Evolutionary conservation across 2,888 invertebrate genomes (phyloP).

Genomic region (Acanthococcus lagerstroemiae): DNA sequence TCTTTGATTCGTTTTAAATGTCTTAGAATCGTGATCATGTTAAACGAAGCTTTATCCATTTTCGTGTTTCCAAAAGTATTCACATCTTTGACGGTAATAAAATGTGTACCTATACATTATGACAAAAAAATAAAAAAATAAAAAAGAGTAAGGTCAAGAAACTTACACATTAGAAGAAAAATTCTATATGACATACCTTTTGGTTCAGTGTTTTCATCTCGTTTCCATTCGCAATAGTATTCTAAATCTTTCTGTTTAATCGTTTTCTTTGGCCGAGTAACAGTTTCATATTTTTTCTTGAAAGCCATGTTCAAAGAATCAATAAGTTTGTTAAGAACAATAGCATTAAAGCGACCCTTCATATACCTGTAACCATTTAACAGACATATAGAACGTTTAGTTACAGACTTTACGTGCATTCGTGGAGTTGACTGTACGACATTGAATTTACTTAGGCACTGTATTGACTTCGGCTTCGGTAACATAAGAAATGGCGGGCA

Average conservation of each 20-base stretch:
- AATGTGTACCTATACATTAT: conserved; percentile 26
- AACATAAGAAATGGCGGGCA: conserved; percentile 20
- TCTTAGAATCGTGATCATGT: conserved; percentile 32
- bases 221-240: conserved; percentile 32
- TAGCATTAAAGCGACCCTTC: conserved; percentile 32
- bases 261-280: conserved; percentile 14
- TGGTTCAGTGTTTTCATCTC: conserved; percentile 31
- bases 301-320: conserved; percentile 30
- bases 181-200: conserved; percentile 27
- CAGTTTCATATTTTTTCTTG: conserved; percentile 31
- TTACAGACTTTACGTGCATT: no score
- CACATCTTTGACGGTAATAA: conserved; percentile 31
- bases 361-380: conserved; percentile 33
- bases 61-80: conserved; percentile 30
- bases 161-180: background rate
- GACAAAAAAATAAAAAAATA: background rate
- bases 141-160: background rate
- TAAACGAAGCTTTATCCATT: conserved; percentile 31
- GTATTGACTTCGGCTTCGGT: conserved; percentile 29
- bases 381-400: no score
- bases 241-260: conserved; percentile 32
- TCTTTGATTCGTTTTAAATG: conserved; percentile 32
- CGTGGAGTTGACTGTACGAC: no score
- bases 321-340: conserved; percentile 25
- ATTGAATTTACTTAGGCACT: conserved; percentile 31